Evolutionary conservation across 2,113 vertebrate species (phyloP).

Genomic region (Indri indri): DNA sequence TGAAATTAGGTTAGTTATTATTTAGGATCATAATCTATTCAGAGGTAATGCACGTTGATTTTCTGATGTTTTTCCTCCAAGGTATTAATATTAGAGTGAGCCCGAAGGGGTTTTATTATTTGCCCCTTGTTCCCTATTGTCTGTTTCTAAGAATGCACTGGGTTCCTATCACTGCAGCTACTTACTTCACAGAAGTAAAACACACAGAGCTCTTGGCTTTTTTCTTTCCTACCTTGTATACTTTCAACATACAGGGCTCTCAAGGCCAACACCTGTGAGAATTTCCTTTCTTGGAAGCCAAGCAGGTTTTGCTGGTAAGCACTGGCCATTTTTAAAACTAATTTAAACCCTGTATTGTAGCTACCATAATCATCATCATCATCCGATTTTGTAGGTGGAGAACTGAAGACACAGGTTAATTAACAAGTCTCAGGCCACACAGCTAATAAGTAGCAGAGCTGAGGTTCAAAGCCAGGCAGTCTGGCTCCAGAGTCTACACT

Average conservation of each 20-base stretch:
- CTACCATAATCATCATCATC: neutral
- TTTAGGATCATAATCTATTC: neutral
- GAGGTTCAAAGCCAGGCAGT: neutral
- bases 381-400: neutral
- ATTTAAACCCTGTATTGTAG: neutral
- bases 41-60: neutral
- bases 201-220: neutral
- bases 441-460: neutral
- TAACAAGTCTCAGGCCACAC: neutral
- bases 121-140: neutral
- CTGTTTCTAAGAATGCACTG: neutral
- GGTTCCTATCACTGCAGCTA: neutral
- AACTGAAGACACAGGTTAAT: conserved; percentile 2
- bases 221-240: neutral
- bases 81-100: neutral
- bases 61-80: neutral
- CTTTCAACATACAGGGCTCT: neutral
- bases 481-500: neutral
- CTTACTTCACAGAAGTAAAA: neutral
- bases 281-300: neutral
- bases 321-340: neutral
- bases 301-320: neutral
- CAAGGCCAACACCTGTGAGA: neutral
- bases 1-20: neutral
- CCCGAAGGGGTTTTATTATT: neutral